Evolutionary conservation across 1,140 invertebrate species (phyloP).

Genomic region (Bombus confusus): DNA sequence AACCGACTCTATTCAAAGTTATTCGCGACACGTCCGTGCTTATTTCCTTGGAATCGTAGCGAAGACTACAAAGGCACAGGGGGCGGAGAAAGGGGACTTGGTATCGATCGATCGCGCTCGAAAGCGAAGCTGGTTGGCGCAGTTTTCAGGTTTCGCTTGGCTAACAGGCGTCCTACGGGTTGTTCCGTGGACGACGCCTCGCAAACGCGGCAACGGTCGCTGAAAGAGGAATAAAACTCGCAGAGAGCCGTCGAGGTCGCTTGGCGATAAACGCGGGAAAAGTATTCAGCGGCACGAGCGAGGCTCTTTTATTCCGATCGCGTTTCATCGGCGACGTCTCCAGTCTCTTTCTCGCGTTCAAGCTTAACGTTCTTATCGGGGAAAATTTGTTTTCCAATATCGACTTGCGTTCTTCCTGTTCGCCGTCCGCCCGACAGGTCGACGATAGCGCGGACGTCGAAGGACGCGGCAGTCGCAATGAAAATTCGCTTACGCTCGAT

Average conservation of each 20-base stretch:
- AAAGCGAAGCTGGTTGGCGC: conserved; percentile 34
- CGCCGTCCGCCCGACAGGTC: background rate
- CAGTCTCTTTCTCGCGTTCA: background rate
- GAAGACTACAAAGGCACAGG: background rate
- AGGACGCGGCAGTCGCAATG: background rate
- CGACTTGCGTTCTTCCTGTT: background rate
- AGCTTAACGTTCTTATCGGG: background rate
- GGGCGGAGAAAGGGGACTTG: too few species aligned
- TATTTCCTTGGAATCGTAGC: background rate
- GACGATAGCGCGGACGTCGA: background rate
- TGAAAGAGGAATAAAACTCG: background rate
- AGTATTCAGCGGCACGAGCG: background rate
- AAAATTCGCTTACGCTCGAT: background rate
- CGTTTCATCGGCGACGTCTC: background rate
- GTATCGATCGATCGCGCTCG: conserved; percentile 47
- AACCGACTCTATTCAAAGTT: background rate
- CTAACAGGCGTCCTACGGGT: background rate
- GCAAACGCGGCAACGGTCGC: background rate
- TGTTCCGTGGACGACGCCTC: background rate
- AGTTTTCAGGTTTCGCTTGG: conserved; percentile 51
- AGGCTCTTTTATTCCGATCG: background rate
- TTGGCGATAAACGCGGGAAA: background rate
- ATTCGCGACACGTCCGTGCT: background rate
- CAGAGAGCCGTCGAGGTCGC: background rate
- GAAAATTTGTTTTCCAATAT: conserved; percentile 13